Evolutionary conservation across 2,888 invertebrate species (phyloP), one percentile per base, ranked within the genome.

Genomic region (Fissipunctia ypsillon): DNA sequence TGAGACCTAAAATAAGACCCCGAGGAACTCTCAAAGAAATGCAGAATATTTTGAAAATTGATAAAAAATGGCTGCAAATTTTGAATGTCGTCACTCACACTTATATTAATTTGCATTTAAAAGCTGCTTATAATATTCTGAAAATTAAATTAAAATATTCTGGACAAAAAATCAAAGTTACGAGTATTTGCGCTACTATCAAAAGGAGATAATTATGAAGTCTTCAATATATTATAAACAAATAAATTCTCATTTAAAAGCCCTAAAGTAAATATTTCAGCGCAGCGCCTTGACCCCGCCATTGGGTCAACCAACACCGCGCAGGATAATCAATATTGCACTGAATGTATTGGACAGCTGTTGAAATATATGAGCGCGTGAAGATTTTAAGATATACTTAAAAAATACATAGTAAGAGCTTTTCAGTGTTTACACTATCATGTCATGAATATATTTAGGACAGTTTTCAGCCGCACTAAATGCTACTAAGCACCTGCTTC

Each of bases 241-340:
- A 48, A 38, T 38, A 35, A n/a, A 56, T 64, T 25, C 16, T 45
- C 6, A 25, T 31, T 16, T n/a, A 25, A 31, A 54, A n/a, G 16
- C 52, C 22, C 7, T 41, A 12, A 31, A 65, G 64, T 65, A 77
- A 78, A 68, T 78, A 72, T 57, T 66, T 35, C 35, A 50, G 43
- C 45, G 25, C 28, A 22, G 10, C 35, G 48, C 79, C 79, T 81
- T 76, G 69, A 81, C 76, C 76, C 78, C 38, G 54, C 68, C 43
- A 67, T 25, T 83, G 41, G 81, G 83, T 83, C 83, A 74, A 41
- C 73, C 83, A 74, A 41, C 73, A 52, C 43, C 63, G 64, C 35
- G 14, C 68, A 50, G 63, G 66, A 79, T 76, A 59, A 79, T 81
- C 76, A 81, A 79, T 79, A 57, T 63, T 59, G 56, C 66, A 81